These are phyloP conservation scores for Microcebus griseorufus DNA, from an alignment of 2,113 vertebrate species.

Conservation along the genomic window DNA sequence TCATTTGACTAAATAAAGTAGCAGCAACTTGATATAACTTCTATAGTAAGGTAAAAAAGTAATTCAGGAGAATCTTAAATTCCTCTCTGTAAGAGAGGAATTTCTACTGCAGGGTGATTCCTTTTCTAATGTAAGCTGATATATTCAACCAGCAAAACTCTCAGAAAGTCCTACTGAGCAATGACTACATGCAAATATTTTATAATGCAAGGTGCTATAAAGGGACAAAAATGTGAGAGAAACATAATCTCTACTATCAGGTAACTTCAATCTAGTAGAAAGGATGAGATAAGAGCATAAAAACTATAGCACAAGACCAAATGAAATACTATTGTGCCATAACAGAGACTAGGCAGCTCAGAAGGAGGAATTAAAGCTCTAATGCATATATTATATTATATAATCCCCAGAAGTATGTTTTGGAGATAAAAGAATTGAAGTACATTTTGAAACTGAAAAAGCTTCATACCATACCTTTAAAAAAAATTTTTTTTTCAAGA, in stretches of 20 bases:
- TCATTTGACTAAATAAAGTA: background rate
- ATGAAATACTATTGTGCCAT: background rate
- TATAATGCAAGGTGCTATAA: background rate
- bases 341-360: background rate
- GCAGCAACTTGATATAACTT: background rate
- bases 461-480: background rate
- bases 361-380: background rate
- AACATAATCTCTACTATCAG: background rate
- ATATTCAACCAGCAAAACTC: slow-evolving; percentile 8
- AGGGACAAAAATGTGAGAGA: background rate
- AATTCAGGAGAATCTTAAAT: slow-evolving; percentile 31
- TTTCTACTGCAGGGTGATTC: background rate
- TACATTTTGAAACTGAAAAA: background rate
- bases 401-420: background rate
- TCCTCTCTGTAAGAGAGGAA: background rate
- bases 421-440: background rate
- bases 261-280: background rate
- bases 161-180: slow-evolving; percentile 19
- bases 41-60: background rate
- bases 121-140: slow-evolving; percentile 39
- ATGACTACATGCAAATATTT: background rate
- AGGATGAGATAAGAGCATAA: background rate
- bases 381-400: background rate
- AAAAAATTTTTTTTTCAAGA: slow-evolving; percentile 25
- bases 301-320: background rate